Evolutionary conservation across 2,113 vertebrate species (phyloP).

Genomic region (Rhabdornis inornatus): DNA sequence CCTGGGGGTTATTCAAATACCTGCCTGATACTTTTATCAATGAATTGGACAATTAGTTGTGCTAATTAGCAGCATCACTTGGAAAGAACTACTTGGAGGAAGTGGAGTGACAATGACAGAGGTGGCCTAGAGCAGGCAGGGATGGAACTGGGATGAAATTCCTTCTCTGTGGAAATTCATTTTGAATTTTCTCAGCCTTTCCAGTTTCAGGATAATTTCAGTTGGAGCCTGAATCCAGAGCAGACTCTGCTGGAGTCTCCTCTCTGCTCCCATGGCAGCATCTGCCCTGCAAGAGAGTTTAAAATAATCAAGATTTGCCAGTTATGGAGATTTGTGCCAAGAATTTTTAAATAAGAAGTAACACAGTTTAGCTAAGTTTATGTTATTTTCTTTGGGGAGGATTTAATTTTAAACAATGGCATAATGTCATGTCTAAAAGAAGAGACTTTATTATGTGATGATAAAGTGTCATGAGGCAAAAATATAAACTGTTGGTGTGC

Average conservation of each 20-base stretch:
- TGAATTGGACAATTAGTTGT: slow-evolving; percentile 34
- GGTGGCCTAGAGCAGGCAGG: background rate
- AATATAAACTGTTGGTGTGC: background rate
- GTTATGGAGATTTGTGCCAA: background rate
- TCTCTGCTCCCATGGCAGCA: background rate
- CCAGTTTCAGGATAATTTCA: background rate
- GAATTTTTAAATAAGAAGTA: background rate
- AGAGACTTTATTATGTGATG: background rate
- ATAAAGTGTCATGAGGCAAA: background rate
- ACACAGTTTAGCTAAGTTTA: background rate
- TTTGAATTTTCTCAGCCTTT: background rate
- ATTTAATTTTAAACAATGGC: slow-evolving; percentile 1
- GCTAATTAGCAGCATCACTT: background rate
- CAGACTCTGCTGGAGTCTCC: background rate
- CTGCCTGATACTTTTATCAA: background rate
- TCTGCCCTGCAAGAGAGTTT: background rate
- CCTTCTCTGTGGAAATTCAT: fast-evolving
- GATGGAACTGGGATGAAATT: background rate
- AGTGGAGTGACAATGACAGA: background rate
- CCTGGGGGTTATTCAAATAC: slow-evolving; percentile 1
- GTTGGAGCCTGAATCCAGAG: background rate
- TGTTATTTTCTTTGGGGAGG: background rate
- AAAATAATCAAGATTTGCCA: background rate
- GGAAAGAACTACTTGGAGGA: background rate
- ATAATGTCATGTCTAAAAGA: background rate